Evolutionary conservation across 1,140 invertebrate species (phyloP).

Genomic region (Lordiphosa mommai): DNA sequence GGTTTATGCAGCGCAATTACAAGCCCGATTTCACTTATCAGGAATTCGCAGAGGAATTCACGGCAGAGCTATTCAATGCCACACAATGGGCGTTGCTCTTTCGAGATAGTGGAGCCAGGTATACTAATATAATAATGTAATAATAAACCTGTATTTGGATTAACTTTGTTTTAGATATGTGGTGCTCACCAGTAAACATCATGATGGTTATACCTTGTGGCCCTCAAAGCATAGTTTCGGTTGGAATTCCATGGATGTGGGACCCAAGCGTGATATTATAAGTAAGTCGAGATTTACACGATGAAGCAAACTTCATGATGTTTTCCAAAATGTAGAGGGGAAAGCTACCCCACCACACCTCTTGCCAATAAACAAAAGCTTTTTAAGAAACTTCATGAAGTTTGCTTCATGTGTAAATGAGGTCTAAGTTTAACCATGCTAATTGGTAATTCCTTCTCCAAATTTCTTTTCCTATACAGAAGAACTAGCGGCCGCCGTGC

Average conservation of each 20-base stretch:
- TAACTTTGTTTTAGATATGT: conserved; percentile 84
- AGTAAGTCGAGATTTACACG: too few relatives aligned
- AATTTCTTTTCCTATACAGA: conserved; percentile 40
- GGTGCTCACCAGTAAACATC: conserved; percentile 95
- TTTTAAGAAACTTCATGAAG: too few relatives aligned
- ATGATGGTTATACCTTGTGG: conserved; percentile 95
- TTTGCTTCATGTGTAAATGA: too few relatives aligned
- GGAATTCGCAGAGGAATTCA: conserved; percentile 91
- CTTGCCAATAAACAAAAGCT: too few relatives aligned
- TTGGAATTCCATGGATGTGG: conserved; percentile 94
- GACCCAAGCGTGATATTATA: conserved; percentile 90
- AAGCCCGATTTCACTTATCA: conserved; percentile 91
- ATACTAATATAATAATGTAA: conserved; percentile 25
- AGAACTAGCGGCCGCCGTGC: conserved; percentile 87
- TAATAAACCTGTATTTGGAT: background rate
- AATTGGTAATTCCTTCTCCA: too few relatives aligned
- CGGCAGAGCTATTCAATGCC: conserved; percentile 90
- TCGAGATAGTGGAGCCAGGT: conserved; percentile 88
- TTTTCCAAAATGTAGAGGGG: too few relatives aligned
- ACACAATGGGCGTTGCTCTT: conserved; percentile 89
- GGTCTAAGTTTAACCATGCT: too few relatives aligned
- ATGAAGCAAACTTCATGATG: too few relatives aligned
- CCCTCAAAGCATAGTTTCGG: conserved; percentile 92
- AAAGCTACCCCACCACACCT: conserved; percentile 52
- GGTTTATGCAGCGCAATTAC: conserved; percentile 89